These are phyloP conservation scores for Phlogophora meticulosa DNA, from an alignment of 2,888 invertebrate genomes.

Conservation along the genomic window DNA sequence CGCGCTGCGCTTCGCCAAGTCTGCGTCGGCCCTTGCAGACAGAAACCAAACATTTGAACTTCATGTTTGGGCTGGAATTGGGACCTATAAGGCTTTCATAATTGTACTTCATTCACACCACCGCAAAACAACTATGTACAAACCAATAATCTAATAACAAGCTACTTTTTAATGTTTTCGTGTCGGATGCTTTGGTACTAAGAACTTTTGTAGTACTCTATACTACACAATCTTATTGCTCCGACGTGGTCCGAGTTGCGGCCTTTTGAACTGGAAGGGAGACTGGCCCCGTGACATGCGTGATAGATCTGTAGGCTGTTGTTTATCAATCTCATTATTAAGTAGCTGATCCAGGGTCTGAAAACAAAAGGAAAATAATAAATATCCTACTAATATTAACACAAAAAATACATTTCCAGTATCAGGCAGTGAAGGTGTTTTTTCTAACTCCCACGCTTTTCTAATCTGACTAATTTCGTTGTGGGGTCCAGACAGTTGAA, in stretches of 20 bases:
- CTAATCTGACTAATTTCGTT: too few relatives aligned
- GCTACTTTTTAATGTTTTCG: conserved; percentile 24
- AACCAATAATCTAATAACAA: conserved; percentile 37
- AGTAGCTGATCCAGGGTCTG: conserved; percentile 80
- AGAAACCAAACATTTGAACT: too few relatives aligned
- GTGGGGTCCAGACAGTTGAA: too few relatives aligned
- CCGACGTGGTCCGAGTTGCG: conserved; percentile 75
- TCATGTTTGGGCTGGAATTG: neutral
- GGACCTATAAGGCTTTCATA: neutral
- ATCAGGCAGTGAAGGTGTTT: too few relatives aligned
- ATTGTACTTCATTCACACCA: conserved; percentile 42
- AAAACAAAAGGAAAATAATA: conserved; percentile 51
- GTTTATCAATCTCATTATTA: conserved; percentile 75
- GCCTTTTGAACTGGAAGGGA: conserved; percentile 62
- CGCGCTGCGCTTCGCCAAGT: neutral
- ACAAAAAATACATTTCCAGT: conserved; percentile 1
- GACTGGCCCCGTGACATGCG: conserved; percentile 66
- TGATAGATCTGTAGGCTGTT: conserved; percentile 43
- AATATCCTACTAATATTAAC: neutral
- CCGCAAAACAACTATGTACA: conserved; percentile 53
- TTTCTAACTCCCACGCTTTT: too few relatives aligned
- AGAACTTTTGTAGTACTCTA: neutral
- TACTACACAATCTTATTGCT: conserved; percentile 61
- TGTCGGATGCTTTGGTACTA: conserved; percentile 9
- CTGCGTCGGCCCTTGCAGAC: neutral